These are phyloP conservation scores for Zoroaster sp. DNA, from an alignment of 53 echinoderm and acorn worm genomes.

Conservation along the genomic window DNA sequence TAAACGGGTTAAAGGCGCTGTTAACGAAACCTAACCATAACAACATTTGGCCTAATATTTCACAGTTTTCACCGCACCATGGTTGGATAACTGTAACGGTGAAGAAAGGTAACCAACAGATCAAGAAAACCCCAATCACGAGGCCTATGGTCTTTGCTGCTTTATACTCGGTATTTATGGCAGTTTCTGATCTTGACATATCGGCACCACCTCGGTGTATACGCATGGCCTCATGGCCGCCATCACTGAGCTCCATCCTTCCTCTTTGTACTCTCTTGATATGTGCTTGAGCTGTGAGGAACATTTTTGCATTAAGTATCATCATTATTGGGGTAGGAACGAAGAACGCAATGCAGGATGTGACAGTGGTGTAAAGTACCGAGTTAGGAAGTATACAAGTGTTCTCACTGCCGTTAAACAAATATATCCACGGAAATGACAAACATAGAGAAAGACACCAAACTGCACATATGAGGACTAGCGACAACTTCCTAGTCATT, in stretches of 20 bases:
- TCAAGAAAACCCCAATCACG: not conserved
- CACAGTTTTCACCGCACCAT: not conserved
- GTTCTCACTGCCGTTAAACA: no score
- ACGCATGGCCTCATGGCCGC: not conserved
- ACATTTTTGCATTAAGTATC: not conserved
- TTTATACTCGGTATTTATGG: not conserved
- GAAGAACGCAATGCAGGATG: not conserved
- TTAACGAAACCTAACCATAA: not conserved
- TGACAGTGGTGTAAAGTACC: no score
- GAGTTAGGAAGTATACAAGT: no score
- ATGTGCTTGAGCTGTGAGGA: not conserved
- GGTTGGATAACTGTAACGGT: not conserved
- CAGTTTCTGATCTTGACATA: not conserved
- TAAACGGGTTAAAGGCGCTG: not conserved
- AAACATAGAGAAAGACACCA: not conserved
- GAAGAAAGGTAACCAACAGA: not conserved
- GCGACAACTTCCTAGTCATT: not conserved
- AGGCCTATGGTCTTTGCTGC: not conserved
- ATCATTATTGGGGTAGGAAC: not conserved
- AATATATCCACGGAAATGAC: not conserved
- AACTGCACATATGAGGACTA: not conserved
- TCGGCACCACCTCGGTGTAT: not conserved
- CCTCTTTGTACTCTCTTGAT: not conserved
- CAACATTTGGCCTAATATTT: not conserved
- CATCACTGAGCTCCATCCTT: not conserved